phyloP scores from a whole-genome alignment of 2,888 invertebrate species.

The Plebejus argus region DNA sequence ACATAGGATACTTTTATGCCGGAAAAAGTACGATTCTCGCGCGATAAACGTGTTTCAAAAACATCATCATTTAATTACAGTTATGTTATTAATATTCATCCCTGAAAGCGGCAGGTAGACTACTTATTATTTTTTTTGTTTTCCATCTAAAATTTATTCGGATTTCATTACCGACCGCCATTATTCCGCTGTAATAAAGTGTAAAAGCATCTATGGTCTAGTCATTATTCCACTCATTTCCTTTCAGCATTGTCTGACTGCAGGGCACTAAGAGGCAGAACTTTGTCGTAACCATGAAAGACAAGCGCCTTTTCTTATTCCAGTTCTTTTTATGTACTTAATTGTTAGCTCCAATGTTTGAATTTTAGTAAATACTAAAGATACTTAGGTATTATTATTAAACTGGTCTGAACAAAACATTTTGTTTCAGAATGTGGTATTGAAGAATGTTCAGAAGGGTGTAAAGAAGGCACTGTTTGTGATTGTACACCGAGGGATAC shows the following conservation, averaged over 20 bases:
- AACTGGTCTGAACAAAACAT: background rate
- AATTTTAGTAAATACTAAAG: too few species aligned
- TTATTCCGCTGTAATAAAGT: background rate
- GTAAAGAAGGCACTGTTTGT: slow-evolving; percentile 56
- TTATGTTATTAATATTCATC: too few species aligned
- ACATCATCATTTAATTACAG: too few species aligned
- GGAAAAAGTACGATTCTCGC: too few species aligned
- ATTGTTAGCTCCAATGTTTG: too few species aligned
- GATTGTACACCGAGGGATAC: slow-evolving; percentile 68
- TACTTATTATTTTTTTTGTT: background rate
- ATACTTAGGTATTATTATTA: too few species aligned
- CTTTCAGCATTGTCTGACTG: background rate
- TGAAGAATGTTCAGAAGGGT: slow-evolving; percentile 68
- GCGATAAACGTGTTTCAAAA: too few species aligned
- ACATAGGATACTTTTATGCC: too few species aligned
- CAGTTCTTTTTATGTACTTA: too few species aligned
- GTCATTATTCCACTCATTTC: background rate
- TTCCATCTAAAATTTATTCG: background rate
- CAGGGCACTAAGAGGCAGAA: background rate
- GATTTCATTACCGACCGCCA: background rate
- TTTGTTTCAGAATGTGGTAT: slow-evolving; percentile 62
- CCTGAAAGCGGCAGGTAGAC: too few species aligned
- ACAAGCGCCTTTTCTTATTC: too few species aligned
- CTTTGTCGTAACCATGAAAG: background rate
- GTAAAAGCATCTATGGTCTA: background rate